A percentile compares a stretch with the other conserved stretches of the same genome.
Conservation (phyloP, 2,797 vertebrate genomes). For the Smutsia temminckii region DNA sequence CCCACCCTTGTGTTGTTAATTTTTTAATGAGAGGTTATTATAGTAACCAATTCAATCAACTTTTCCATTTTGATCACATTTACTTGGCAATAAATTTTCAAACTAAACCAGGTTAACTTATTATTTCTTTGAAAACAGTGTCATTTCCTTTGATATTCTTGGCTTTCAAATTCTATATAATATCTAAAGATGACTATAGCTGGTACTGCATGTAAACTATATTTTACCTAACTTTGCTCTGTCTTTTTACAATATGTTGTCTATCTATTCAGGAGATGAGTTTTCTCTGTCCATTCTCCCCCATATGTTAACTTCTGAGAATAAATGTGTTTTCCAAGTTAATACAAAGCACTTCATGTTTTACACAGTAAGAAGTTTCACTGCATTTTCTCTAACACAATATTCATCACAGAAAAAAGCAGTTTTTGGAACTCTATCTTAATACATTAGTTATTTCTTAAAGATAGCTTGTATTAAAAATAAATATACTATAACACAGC, state of each 20-base stretch:
- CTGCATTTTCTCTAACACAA: not conserved
- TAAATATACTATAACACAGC: not conserved
- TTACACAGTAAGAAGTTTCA: not conserved
- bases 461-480: not conserved
- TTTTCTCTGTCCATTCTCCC: not conserved
- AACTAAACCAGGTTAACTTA: not conserved
- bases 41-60: not conserved
- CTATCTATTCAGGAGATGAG: not conserved
- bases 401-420: not conserved
- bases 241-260: not conserved
- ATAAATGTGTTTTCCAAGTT: not conserved
- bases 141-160: not conserved
- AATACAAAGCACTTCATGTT: not conserved
- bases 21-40: not conserved
- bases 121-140: not conserved
- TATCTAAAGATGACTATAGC: not conserved
- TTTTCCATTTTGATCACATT: not conserved
- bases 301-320: not conserved
- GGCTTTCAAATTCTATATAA: not conserved
- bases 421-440: not conserved
- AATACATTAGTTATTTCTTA: conserved; percentile 22
- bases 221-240: not conserved
- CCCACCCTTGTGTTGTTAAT: not conserved
- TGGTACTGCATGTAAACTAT: not conserved
- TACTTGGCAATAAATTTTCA: not conserved